A percentile compares a stretch with the other conserved stretches of the same genome.
Evolutionary conservation across 1,140 invertebrate genomes (phyloP).

Genomic region (Drosophila arizonae): DNA sequence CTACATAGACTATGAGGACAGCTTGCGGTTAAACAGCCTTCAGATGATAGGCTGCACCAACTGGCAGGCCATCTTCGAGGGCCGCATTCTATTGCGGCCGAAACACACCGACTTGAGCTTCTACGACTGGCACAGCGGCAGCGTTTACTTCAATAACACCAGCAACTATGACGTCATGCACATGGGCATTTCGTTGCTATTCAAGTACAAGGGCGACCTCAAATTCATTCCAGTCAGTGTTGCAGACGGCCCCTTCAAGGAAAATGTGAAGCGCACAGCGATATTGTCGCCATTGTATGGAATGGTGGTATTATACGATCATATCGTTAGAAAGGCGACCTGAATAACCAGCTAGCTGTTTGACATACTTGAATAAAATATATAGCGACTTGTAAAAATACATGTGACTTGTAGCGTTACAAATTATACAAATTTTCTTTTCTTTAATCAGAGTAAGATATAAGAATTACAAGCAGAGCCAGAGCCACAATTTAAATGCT

Average conservation of each 20-base stretch:
- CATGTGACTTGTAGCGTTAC: too few species aligned
- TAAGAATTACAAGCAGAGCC: too few species aligned
- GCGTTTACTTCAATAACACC: background rate
- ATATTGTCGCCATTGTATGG: constrained; percentile 5
- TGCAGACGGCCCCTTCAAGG: too few species aligned
- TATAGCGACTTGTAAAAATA: too few species aligned
- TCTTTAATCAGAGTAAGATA: too few species aligned
- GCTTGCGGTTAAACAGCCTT: constrained; percentile 11
- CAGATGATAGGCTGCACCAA: constrained; percentile 4
- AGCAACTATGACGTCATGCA: constrained; percentile 6
- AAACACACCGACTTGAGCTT: constrained; percentile 18
- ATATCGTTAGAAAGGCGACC: constrained; percentile 24
- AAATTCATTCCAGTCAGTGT: constrained; percentile 1
- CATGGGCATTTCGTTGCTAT: background rate
- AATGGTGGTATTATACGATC: constrained; percentile 30
- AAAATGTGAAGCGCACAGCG: background rate
- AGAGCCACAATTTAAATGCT: too few species aligned
- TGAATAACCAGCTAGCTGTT: background rate
- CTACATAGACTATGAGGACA: constrained; percentile 25
- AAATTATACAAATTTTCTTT: too few species aligned
- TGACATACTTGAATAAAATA: too few species aligned
- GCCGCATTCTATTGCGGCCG: constrained; percentile 1
- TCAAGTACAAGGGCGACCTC: constrained; percentile 30
- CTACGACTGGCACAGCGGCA: constrained; percentile 20
- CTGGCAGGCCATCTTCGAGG: constrained; percentile 24